A percentile compares a stretch with the other conserved stretches of the same genome.
These are phyloP conservation scores for Cyclargus thomasi DNA, from an alignment of 1,140 invertebrate species.

Conservation along the genomic window DNA sequence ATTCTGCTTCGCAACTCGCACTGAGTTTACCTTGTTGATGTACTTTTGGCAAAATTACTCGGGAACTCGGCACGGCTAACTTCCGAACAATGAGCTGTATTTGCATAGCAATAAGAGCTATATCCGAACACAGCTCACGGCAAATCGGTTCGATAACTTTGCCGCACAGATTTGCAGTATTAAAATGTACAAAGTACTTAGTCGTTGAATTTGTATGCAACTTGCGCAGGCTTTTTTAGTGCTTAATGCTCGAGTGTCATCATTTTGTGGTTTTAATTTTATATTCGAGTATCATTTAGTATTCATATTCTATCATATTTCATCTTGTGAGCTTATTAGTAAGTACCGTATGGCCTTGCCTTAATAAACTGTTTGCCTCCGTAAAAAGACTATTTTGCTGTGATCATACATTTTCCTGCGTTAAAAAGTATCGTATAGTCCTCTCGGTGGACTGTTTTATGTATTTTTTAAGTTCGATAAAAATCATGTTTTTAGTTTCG, in stretches of 20 bases:
- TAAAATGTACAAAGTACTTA: conserved; percentile 13
- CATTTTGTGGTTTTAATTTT: background rate
- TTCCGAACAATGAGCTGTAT: background rate
- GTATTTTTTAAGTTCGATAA: no score
- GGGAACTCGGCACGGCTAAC: no score
- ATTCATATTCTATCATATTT: background rate
- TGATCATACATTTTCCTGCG: no score
- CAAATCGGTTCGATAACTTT: background rate
- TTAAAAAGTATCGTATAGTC: no score
- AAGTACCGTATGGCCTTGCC: background rate
- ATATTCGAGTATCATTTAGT: background rate
- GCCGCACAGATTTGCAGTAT: background rate
- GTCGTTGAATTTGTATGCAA: conserved; percentile 13
- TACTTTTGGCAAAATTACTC: conserved; percentile 9
- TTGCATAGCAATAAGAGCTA: background rate
- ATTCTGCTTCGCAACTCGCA: background rate
- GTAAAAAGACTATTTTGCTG: no score
- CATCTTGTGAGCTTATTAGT: background rate
- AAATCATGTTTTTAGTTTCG: no score
- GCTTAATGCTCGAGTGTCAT: background rate
- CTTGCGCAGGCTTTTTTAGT: background rate
- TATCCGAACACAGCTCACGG: background rate
- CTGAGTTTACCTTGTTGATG: conserved; percentile 14
- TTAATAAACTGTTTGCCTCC: background rate
- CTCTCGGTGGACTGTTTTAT: no score